phyloP scores from a whole-genome alignment of 2,888 invertebrate species.

The Eutolmus rufibarbis region DNA sequence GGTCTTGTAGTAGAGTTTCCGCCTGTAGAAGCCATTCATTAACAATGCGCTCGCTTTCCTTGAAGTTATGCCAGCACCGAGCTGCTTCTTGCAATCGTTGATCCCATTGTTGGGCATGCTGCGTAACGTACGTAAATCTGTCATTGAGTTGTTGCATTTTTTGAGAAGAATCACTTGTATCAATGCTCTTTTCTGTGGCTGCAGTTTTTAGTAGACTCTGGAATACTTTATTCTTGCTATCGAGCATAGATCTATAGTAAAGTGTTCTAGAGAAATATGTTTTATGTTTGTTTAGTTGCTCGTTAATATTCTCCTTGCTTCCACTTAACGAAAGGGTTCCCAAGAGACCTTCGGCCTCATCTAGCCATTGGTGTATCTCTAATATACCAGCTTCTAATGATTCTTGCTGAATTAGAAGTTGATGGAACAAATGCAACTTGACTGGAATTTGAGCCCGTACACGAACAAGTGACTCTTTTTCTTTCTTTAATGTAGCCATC shows the following conservation, averaged over 20 bases:
- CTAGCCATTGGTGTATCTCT: constrained; percentile 87
- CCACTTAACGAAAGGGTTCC: constrained; percentile 67
- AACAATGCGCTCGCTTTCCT: constrained; percentile 78
- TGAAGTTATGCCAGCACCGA: constrained; percentile 85
- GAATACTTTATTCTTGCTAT: constrained; percentile 93
- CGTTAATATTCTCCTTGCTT: constrained; percentile 76
- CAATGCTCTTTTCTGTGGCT: constrained; percentile 76
- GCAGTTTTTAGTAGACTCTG: constrained; percentile 84
- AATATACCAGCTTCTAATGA: constrained; percentile 85
- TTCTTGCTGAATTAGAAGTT: constrained; percentile 86
- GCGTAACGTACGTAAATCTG: constrained; percentile 80
- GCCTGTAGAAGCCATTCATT: constrained; percentile 89
- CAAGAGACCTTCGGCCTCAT: constrained; percentile 80
- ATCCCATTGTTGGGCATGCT: constrained; percentile 79
- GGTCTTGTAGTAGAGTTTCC: constrained; percentile 81
- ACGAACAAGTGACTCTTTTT: constrained; percentile 86
- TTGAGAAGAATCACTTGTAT: constrained; percentile 73
- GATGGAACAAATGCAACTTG: constrained; percentile 82
- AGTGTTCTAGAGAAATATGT: constrained; percentile 87
- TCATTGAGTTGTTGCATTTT: constrained; percentile 83
- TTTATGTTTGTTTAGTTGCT: constrained; percentile 82
- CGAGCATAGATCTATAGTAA: constrained; percentile 92
- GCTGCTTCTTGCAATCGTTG: constrained; percentile 80
- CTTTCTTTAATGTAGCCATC: constrained; percentile 86
- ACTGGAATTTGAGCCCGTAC: constrained; percentile 84